These are phyloP conservation scores for Scaptomyza cyrtandrae DNA, from an alignment of 2,888 invertebrate species.

Conservation along the genomic window DNA sequence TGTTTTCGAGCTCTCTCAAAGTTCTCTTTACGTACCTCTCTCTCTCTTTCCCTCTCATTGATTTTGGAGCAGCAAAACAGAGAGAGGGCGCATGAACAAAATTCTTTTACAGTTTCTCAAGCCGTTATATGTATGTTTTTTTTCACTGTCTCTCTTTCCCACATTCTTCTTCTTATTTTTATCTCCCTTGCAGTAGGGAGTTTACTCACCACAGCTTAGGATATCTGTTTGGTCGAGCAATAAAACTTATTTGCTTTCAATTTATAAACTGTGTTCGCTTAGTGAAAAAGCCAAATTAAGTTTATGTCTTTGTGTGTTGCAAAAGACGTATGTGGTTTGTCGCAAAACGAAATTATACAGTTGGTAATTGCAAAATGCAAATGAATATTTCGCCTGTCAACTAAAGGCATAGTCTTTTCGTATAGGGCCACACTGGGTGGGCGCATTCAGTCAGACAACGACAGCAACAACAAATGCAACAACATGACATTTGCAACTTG, in stretches of 20 bases:
- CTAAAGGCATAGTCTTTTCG: constrained; percentile 1
- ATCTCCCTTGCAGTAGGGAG: neutral
- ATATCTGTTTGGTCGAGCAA: neutral
- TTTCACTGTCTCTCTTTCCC: too few relatives aligned
- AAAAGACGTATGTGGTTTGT: constrained; percentile 33
- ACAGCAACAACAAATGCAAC: constrained; percentile 37
- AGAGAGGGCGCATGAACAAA: too few relatives aligned
- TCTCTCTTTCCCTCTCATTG: too few relatives aligned
- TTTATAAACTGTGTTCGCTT: constrained; percentile 18
- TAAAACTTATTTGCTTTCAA: neutral
- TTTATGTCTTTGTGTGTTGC: constrained; percentile 27
- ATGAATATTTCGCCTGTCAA: constrained; percentile 56
- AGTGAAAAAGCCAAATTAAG: constrained; percentile 28
- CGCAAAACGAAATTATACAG: constrained; percentile 49
- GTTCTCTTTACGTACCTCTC: too few relatives aligned
- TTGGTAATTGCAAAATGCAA: constrained; percentile 73
- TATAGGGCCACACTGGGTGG: constrained; percentile 37
- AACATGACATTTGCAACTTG: constrained; percentile 81
- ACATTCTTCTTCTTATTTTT: too few relatives aligned
- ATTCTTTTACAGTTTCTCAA: too few relatives aligned
- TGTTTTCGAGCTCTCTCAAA: too few relatives aligned
- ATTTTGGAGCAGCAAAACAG: too few relatives aligned
- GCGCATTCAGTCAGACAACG: constrained; percentile 46
- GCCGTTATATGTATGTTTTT: too few relatives aligned
- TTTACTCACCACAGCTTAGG: neutral